Base-by-base conservation (phyloP, 2,888 invertebrate genomes). In the Dione juno region DNA sequence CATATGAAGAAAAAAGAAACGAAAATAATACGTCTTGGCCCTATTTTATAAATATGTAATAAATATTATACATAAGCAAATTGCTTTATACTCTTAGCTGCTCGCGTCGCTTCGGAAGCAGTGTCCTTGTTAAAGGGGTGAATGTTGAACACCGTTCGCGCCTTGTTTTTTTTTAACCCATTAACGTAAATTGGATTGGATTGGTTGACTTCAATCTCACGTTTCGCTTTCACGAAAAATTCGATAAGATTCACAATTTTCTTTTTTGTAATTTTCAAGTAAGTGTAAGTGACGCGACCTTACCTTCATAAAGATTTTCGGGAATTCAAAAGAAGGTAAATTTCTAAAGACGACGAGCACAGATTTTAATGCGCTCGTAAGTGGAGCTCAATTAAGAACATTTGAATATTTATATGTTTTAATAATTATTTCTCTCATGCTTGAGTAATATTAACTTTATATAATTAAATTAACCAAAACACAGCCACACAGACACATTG, bases 151-250 rank as follows among this genome's bases (percentile, higher is more conserved):
- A 16, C 28, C 61, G 68, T 43, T 73, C 59, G 53, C 73, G 63
- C 63, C 67, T 61, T 73, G 70, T 73, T 77, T 77, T 77, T 77
- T 77, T 76, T 77, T 71, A 75, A 75, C 74, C 73, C 75, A 75
- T 76, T 78, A 78, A 76, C 72, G 75, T 73, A 77, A 76, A 79
- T 78, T 77, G 77, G 77, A 79, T 79, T 75, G 77, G 77, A 79
- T 76, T 72, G 74, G 75, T 76, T 70, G 73, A 72, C 67, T 72
- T 73, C 74, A 71, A 71, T 69, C 75, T 65, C 69, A 59, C 63
- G 67, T 69, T 71, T 59, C 68, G 69, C 69, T 67, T 67, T 67
- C 58, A 50, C 35, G 52, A 71, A 67, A 72, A 74, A 74, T 68
- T 67, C 66, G 65, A 74, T 70, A 71, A 73, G 64, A 70, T 54